Base-by-base conservation (phyloP, 2,797 vertebrate genomes). In the Pseudochromis fuscus region DNA sequence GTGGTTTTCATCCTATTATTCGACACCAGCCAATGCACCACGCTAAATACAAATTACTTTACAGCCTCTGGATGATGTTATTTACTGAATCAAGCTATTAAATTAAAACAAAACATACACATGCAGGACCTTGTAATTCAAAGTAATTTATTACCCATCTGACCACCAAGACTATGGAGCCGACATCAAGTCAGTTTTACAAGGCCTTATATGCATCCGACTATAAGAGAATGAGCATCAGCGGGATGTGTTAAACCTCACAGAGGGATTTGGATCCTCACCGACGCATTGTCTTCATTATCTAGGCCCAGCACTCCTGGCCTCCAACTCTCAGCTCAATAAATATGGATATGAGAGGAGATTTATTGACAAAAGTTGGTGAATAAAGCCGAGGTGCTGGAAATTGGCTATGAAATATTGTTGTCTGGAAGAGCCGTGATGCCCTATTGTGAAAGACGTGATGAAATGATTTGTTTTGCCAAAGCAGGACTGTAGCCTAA, bases 301-400 rank as follows among this genome's bases (percentile, higher is more conserved):
- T 85, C 73, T 68, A 30, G 67, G 50, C 78, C 61, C 70, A 42
- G 77, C 81, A 75, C 88, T 85, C 73, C 73, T 79, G 75, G 81
- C 77, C 82, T 85, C 85, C 78, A 85, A 85, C 86, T 85, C 89
- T 89, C 89, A 78, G 81, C 82, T 90, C 88, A 91, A 90, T 94
- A 93, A 94, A 94, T 92, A 93, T 93, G 89, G 89, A 93, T 93
- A 93, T 92, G 90, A 92, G 87, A 75, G 45, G 81, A 91, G 89
- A 93, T 94, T 94, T 93, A 93, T 86, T 73, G 88, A 90, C 76
- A 77, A 90, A 91, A 93, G 81, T 91, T 91, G 88, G 79, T 67
- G 83, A 91, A 92, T 81, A 74, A 87, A 86, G 83, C 80, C 30
- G 72, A 85, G 80, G 82, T 65, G 74, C 75, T 71, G 88, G 82